Base-by-base conservation (phyloP, 1,140 invertebrate species). In the Cryptotermes secundus region DNA sequence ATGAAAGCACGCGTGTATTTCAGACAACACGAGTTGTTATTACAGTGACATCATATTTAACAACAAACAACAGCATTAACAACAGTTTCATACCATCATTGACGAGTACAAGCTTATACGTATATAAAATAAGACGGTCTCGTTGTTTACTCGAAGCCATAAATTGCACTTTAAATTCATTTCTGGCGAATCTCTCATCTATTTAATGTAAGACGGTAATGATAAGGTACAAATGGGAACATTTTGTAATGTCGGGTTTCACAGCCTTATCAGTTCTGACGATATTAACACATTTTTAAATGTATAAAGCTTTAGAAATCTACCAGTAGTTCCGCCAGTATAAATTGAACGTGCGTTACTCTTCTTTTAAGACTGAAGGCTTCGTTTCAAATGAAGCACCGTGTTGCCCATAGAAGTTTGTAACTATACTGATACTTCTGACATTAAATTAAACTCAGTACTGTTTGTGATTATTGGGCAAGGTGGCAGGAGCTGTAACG, bases 81-180 rank as follows among this genome's bases (percentile, higher is more conserved):
- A 72, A 72, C 59, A 72, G 31, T n/a, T 72, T 72, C 26, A 72
- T 72, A n/a, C 59, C 59, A 72, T 72, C 59, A 72, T 72, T 72
- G 3, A 26, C 26, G 59, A 72, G 59, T 72, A 6, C 0, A 9
- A 72, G 59, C n/a, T 7, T 31, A 72, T 19, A 49, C 9, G n/a
- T 72, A 72, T 72, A 72, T 72, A 72, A 72, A 72, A 72, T 31
- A 72, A 26, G 26, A 72, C n/a, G 26, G 31, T 72, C 59, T n/a
- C 59, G 26, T 72, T 72, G 16, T 49, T 72, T 6, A 10, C n/a
- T n/a, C 2, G 16, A 26, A n/a, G 59, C n/a, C 26, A 6, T 31
- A 31, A n/a, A 72, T 72, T 31, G n/a, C 59, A 72, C 59, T 6
- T 72, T 31, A 26, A 72, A 72, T 72, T 72, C 31, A 72, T 31